Evolutionary conservation across 2,797 vertebrate genomes (phyloP).

Genomic region (Otolemur crassicaudatus): DNA sequence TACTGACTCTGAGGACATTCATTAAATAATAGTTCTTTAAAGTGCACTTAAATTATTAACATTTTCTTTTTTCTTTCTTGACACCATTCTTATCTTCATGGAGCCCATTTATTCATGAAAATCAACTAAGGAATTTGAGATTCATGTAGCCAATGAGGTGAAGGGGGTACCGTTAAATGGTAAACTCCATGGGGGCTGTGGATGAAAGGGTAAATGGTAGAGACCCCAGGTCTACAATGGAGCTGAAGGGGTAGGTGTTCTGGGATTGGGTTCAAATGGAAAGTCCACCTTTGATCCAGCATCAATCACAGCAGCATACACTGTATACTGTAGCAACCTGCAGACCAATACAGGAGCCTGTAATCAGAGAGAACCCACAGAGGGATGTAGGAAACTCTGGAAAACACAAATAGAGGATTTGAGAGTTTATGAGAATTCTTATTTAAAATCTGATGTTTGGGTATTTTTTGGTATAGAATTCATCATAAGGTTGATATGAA

Average conservation of each 20-base stretch:
- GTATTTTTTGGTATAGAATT: not conserved
- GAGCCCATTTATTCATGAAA: not conserved
- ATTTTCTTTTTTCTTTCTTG: not conserved
- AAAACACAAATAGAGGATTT: not conserved
- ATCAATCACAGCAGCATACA: not conserved
- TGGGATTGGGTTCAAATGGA: not conserved
- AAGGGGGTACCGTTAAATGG: not conserved
- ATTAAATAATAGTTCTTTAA: conserved; percentile 7
- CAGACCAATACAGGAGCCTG: not conserved
- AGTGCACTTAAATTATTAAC: not conserved
- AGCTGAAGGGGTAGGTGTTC: not conserved
- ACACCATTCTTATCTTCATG: not conserved
- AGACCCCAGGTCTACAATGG: not conserved
- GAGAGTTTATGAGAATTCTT: not conserved
- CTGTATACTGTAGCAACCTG: not conserved
- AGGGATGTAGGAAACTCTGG: not conserved
- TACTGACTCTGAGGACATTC: not conserved
- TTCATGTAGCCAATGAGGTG: not conserved
- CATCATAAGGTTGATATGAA: not conserved
- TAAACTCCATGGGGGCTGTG: not conserved
- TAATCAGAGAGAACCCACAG: not conserved
- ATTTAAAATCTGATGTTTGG: not conserved
- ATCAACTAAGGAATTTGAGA: not conserved
- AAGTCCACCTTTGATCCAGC: not conserved
- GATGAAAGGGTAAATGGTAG: not conserved